Evolutionary conservation across 1,140 invertebrate genomes (phyloP).

Genomic region (Sweltsa coloradensis): DNA sequence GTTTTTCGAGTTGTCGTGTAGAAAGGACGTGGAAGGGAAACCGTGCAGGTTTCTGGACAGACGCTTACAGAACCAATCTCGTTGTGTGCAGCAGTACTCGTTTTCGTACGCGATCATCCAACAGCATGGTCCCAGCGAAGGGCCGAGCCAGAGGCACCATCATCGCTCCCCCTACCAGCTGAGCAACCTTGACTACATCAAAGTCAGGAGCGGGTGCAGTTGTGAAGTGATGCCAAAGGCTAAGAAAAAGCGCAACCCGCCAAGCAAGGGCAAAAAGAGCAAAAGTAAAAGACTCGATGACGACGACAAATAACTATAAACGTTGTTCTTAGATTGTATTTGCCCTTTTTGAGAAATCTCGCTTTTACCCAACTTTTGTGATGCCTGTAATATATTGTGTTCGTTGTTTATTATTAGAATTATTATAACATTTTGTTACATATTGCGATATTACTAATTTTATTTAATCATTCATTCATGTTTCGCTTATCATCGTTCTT

Average conservation of each 20-base stretch:
- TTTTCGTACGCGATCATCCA: conserved; percentile 71
- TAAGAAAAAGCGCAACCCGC: conserved; percentile 3
- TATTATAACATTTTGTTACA: too few species aligned
- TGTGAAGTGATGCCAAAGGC: conserved; percentile 38
- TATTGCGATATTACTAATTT: too few species aligned
- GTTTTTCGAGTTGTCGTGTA: conserved; percentile 72
- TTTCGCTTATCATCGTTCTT: too few species aligned
- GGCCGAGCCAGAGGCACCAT: conserved; percentile 30
- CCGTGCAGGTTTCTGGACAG: conserved; percentile 65
- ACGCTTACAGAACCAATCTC: conserved; percentile 49
- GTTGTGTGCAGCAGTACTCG: conserved; percentile 72
- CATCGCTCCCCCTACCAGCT: conserved; percentile 34
- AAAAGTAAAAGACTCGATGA: neutral
- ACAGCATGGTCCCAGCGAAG: conserved; percentile 16
- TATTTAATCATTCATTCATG: too few species aligned
- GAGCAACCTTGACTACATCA: conserved; percentile 65
- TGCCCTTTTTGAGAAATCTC: too few species aligned
- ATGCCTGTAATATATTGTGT: too few species aligned
- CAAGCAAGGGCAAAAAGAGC: neutral
- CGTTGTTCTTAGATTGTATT: neutral
- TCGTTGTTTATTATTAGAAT: too few species aligned
- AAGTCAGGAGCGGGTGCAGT: conserved; percentile 66
- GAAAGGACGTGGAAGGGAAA: conserved; percentile 45
- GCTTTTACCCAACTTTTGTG: too few species aligned
- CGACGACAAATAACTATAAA: conserved; percentile 3